These are phyloP conservation scores for Idaea biselata DNA, from an alignment of 2,888 invertebrate species.

Conservation along the genomic window DNA sequence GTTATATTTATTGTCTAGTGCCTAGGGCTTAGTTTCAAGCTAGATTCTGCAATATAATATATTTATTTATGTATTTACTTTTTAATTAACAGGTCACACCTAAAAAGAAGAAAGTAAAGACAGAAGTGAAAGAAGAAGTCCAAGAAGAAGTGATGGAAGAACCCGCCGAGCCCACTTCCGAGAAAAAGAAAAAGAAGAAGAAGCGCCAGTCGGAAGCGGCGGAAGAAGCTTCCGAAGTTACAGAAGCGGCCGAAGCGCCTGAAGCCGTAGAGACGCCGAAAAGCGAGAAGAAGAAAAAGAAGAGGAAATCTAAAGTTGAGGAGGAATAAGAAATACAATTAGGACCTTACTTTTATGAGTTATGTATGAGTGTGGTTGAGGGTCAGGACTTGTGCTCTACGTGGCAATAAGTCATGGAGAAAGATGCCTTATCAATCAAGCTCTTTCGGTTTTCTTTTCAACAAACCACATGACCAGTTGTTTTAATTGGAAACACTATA, in stretches of 20 bases:
- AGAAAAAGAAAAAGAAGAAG: conserved; percentile 79
- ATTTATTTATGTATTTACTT: conserved; percentile 3
- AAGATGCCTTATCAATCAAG: not conserved
- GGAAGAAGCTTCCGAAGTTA: conserved; percentile 38
- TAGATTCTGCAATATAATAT: too few species aligned
- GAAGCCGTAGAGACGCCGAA: conserved; percentile 44
- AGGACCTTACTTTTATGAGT: not conserved
- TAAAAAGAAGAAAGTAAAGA: conserved; percentile 62
- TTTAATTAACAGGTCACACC: conserved; percentile 46
- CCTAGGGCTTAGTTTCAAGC: too few species aligned
- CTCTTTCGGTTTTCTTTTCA: too few species aligned
- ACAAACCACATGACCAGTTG: too few species aligned
- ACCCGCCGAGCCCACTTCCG: conserved; percentile 46
- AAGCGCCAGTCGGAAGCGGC: conserved; percentile 71
- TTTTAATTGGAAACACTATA: too few species aligned
- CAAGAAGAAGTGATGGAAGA: conserved; percentile 31
- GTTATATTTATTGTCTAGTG: too few species aligned
- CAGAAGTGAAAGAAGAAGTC: conserved; percentile 27
- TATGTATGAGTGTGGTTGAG: not conserved
- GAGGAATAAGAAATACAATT: not conserved
- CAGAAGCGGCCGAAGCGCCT: conserved; percentile 31
- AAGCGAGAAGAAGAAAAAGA: conserved; percentile 71
- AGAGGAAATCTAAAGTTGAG: conserved; percentile 32
- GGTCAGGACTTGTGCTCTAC: not conserved
- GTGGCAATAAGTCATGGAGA: not conserved